Base-by-base conservation (phyloP, 2,797 vertebrate species). In the Eutrigla gurnardus region DNA sequence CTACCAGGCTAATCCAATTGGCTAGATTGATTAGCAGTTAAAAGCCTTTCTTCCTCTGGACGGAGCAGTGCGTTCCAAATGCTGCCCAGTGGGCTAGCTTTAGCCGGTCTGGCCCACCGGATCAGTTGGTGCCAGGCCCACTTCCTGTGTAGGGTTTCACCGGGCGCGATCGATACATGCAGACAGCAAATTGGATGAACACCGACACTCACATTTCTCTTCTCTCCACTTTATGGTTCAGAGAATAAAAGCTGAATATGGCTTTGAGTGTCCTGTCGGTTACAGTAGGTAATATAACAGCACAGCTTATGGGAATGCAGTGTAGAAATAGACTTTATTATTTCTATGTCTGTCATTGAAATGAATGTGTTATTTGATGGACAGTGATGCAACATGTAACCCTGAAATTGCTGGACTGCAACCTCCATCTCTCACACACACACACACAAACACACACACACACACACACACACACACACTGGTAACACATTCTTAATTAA, bases 61-160 rank as follows among this genome's bases (percentile, higher is more conserved):
- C 79, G 37, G 82, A 90, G 87, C 83, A 82, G 83, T 91, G 71
- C 46, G 58, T 87, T 91, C 81, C 90, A 89, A 84, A 90, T 91
- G 90, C 78, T 89, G 90, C 90, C 88, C 84, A 85, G 75, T 80
- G 84, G 83, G 87, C 85, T 88, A 88, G 75, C 87, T 78, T 81
- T n/a, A 85, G 84, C 77, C 67, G 39, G 74, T 76, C 84, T 81
- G 83, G 80, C 67, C 81, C 85, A 81, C 74, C 66, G 82, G 82
- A 89, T 91, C 85, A 77, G 75, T 85, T 85, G 89, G 86, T 92
- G 93, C 91, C 90, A 91, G 89, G 88, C 81, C 75, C 65, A 81
- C 91, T 93, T 94, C 93, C 92, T 92, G 92, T 91, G 90, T 93
- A 88, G 88, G 84, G 78, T 94, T 93, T 94, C 91, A 93, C 77